Conservation (phyloP, 92 coral and sea anemone genomes). For the Palythoa caribaeorum region DNA sequence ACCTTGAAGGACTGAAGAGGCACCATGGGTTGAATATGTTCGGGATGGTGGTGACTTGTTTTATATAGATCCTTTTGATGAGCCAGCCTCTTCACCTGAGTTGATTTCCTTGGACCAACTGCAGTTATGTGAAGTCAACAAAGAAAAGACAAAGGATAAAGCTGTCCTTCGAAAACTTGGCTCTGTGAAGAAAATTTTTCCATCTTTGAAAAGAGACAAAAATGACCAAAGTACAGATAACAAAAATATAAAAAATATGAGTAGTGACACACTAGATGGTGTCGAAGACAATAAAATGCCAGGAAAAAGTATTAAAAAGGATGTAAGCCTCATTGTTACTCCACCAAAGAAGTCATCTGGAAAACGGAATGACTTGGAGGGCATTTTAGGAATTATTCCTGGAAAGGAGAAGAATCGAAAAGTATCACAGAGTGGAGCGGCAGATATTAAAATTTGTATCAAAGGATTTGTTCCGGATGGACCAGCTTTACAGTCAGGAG, state of each 20-base stretch:
- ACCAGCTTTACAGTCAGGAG: slow-evolving; percentile 89
- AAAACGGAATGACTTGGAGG: slow-evolving; percentile 83
- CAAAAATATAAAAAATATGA: slow-evolving; percentile 70
- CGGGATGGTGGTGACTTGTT: slow-evolving; percentile 95
- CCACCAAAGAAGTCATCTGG: slow-evolving; percentile 92
- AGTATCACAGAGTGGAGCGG: slow-evolving; percentile 75
- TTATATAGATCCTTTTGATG: slow-evolving; percentile 87
- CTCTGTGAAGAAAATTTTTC: slow-evolving; percentile 85
- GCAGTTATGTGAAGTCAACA: slow-evolving; percentile 56
- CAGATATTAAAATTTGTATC: slow-evolving; percentile 82
- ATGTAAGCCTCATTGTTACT: slow-evolving; percentile 83
- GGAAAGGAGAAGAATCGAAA: slow-evolving; percentile 84
- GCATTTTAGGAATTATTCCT: slow-evolving; percentile 94
- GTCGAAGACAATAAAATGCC: slow-evolving; percentile 40
- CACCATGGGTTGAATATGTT: slow-evolving; percentile 97
- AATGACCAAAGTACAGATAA: slow-evolving; percentile 73
- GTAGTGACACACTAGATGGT: slow-evolving; percentile 50
- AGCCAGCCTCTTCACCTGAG: slow-evolving; percentile 69
- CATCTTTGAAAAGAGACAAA: slow-evolving; percentile 79
- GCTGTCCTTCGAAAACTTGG: slow-evolving; percentile 76
- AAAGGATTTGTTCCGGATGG: slow-evolving; percentile 98
- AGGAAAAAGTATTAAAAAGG: slow-evolving; percentile 72
- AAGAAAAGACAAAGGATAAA: slow-evolving; percentile 80
- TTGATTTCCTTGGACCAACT: slow-evolving; percentile 72
- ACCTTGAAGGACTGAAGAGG: slow-evolving; percentile 82